Evolutionary conservation across 2,888 invertebrate species (phyloP), one percentile per base, ranked within the genome.

Genomic region (Mechanitis mazaeus): DNA sequence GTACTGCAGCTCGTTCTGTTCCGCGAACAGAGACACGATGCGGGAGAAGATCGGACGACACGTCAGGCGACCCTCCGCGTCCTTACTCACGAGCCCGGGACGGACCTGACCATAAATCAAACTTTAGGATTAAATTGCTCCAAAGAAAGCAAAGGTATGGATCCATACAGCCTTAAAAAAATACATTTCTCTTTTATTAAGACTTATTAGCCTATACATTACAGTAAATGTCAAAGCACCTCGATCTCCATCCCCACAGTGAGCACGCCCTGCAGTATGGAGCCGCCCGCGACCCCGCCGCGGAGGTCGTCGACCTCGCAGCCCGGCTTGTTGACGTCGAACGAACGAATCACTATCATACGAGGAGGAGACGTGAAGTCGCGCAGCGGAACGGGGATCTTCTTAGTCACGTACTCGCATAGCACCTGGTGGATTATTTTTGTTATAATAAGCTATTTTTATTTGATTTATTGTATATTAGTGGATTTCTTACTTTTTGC

Each of bases 321-420:
- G 54, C 99, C 99, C 3, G 99, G 99, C 87, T 99, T 99, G 91
- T 99, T 99, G 2, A 99, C 99, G 87, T 99, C 99, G 86, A 99
- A 99, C 3, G 99, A 99, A 72, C 97, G 93, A 76, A 97, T 97
- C 54, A 97, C 96, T 78, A 99, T 99, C 78, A 99, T 93, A 67
- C 98, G 94, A 5, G 99, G 99, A 66, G 96, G 94, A 0, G 98
- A 96, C 9, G 95, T 95, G 83, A 99, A 99, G 83, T 99, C 98
- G 64, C 99, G 92, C 68, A 95, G 81, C 5, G 99, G 99, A 60
- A 99, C 95, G 0, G 99, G 99, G 75, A 99, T 98, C 87, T 99
- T 98, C 90, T 99, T 99, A 45, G 96, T 96, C 68, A 99, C 96
- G 81, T 99, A 99, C 86, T 99, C 99, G 86, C 99, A 99, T 54